Conservation (phyloP, 2,888 invertebrate species). For the Machimus rusticus region DNA sequence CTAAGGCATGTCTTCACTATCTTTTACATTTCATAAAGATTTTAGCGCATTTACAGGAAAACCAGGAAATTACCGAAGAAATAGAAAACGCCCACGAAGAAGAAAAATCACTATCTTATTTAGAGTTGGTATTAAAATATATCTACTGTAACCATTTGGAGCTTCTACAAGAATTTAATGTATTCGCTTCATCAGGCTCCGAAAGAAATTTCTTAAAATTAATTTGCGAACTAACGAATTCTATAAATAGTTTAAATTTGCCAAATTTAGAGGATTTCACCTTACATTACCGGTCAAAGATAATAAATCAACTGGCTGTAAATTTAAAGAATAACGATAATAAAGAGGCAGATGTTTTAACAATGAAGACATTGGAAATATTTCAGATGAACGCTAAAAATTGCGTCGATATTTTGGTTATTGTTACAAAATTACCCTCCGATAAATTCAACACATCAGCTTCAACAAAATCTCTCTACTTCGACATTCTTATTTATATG, state of each 20-base stretch:
- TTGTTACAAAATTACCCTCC: slow-evolving; percentile 58
- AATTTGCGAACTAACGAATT: slow-evolving; percentile 53
- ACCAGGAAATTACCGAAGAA: background rate
- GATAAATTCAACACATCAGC: slow-evolving; percentile 55
- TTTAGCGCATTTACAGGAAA: background rate
- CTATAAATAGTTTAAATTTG: slow-evolving; percentile 51
- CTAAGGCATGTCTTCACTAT: slow-evolving; percentile 33
- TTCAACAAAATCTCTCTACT: slow-evolving; percentile 62
- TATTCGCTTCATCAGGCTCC: slow-evolving; percentile 52
- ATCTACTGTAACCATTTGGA: slow-evolving; percentile 56
- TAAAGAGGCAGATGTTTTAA: background rate
- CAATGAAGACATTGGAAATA: slow-evolving; percentile 54
- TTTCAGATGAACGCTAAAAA: slow-evolving; percentile 55
- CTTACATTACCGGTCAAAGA: slow-evolving; percentile 55
- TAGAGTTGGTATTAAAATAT: slow-evolving; percentile 55
- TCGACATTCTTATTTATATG: slow-evolving; percentile 64
- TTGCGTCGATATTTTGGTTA: slow-evolving; percentile 55
- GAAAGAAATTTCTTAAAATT: slow-evolving; percentile 55
- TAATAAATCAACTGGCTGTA: slow-evolving; percentile 54
- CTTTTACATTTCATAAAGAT: slow-evolving; percentile 33
- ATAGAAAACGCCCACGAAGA: background rate
- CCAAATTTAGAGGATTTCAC: slow-evolving; percentile 52
- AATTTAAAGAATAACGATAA: background rate
- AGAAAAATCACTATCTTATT: slow-evolving; percentile 45
- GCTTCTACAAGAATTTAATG: slow-evolving; percentile 53